A percentile compares a stretch with the other conserved stretches of the same genome.
These are phyloP conservation scores for Hippocampus guttulatus DNA, from an alignment of 2,113 vertebrate species.

Conservation along the genomic window DNA sequence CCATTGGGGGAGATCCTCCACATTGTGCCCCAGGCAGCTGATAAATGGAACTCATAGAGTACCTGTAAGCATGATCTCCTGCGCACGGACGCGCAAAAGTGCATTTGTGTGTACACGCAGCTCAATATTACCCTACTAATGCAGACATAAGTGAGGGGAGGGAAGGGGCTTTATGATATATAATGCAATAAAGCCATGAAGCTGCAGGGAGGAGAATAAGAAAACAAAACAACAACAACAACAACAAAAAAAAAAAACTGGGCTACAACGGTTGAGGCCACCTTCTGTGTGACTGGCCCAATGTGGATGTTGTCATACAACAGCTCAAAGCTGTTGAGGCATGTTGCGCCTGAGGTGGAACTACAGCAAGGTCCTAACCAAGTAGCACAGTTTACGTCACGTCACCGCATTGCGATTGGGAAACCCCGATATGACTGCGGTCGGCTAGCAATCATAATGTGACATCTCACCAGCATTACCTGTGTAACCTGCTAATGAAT, in stretches of 20 bases:
- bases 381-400: neutral
- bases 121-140: conserved; percentile 50
- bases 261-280: conserved; percentile 19
- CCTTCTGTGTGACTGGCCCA: conserved; percentile 9
- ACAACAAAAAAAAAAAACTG: conserved; percentile 1
- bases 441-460: neutral
- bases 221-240: conserved; percentile 10
- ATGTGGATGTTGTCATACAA: conserved; percentile 20
- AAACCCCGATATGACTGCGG: neutral
- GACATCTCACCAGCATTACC: neutral
- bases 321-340: conserved; percentile 15
- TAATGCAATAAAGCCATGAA: conserved; percentile 29
- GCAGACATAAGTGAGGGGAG: conserved; percentile 35
- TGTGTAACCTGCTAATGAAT: conserved; percentile 8
- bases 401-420: neutral
- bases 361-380: neutral
- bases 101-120: conserved; percentile 40
- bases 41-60: conserved; percentile 77
- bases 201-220: conserved; percentile 18
- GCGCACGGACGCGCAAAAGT: conserved; percentile 42
- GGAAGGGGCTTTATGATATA: conserved; percentile 29
- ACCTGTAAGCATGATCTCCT: conserved; percentile 70
- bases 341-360: conserved; percentile 3
- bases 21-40: conserved; percentile 78
- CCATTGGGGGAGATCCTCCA: conserved; percentile 81